A percentile compares a stretch with the other conserved stretches of the same genome.
These are phyloP conservation scores for Calonectris borealis DNA, from an alignment of 2,113 vertebrate genomes.

Conservation along the genomic window DNA sequence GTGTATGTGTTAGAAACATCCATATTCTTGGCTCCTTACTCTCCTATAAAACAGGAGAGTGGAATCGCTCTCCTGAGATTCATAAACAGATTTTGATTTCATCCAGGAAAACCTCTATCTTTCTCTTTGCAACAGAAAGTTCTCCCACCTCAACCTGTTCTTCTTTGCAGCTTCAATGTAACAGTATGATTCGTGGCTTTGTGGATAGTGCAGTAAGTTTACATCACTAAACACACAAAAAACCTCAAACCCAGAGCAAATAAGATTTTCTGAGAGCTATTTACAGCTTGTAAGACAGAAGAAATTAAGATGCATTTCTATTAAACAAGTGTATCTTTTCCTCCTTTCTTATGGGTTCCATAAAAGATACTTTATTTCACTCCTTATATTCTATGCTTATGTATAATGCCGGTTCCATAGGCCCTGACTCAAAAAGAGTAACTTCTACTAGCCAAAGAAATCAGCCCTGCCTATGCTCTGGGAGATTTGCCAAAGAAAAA, in stretches of 20 bases:
- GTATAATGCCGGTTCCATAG: neutral
- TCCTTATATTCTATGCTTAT: neutral
- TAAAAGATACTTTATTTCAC: neutral
- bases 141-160: neutral
- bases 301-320: neutral
- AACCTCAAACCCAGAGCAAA: neutral
- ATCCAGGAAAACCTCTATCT: neutral
- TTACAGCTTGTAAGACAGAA: neutral
- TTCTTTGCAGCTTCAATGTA: neutral
- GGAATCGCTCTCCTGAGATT: neutral
- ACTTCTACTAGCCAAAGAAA: neutral
- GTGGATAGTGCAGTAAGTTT: neutral
- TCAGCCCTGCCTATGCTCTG: neutral
- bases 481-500: constrained; percentile 16
- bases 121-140: neutral
- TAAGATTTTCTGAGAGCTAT: neutral
- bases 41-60: neutral
- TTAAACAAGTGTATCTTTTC: neutral
- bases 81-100: constrained; percentile 26
- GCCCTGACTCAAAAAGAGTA: neutral
- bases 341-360: neutral
- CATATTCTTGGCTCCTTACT: constrained; percentile 15
- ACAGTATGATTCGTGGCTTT: neutral
- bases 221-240: neutral
- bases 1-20: neutral